Conservation (phyloP, 2,888 invertebrate genomes). For the Disparrhopalites patrizii region DNA sequence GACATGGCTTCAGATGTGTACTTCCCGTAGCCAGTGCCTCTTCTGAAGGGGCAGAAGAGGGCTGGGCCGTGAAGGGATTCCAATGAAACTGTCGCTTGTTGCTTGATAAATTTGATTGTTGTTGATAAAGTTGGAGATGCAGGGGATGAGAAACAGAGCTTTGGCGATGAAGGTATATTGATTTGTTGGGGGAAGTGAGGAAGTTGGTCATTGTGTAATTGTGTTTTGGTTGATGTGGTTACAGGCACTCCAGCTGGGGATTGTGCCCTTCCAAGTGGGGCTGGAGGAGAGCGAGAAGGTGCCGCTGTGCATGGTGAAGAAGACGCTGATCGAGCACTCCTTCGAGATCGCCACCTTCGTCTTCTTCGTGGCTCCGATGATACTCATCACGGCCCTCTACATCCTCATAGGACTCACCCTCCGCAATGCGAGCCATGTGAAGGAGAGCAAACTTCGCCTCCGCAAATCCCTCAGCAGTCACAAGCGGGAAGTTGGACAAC, state of each 20-base stretch:
- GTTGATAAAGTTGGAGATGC: not conserved
- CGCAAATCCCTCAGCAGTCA: slow-evolving; percentile 46
- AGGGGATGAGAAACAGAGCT: too few species aligned
- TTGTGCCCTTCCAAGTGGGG: slow-evolving; percentile 32
- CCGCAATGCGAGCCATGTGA: slow-evolving; percentile 49
- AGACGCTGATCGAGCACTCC: slow-evolving; percentile 56
- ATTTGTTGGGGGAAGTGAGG: not conserved
- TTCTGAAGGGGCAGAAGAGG: too few species aligned
- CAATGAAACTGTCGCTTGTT: too few species aligned
- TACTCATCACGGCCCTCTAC: slow-evolving; percentile 60
- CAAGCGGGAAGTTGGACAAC: slow-evolving; percentile 51
- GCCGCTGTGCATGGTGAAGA: slow-evolving; percentile 61
- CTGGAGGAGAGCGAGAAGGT: slow-evolving; percentile 56
- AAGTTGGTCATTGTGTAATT: not conserved
- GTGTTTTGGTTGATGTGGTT: slow-evolving; percentile 12
- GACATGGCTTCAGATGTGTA: too few species aligned
- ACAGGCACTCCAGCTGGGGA: slow-evolving; percentile 45
- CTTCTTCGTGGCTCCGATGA: slow-evolving; percentile 61
- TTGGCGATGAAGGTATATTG: too few species aligned
- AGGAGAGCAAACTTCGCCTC: slow-evolving; percentile 46
- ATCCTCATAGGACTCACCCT: slow-evolving; percentile 55
- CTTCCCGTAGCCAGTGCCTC: too few species aligned
- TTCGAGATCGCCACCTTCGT: slow-evolving; percentile 65
- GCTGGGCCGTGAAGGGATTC: too few species aligned
- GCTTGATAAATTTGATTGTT: too few species aligned